phyloP scores from a whole-genome alignment of 2,797 vertebrate genomes.

The Chelmon rostratus region DNA sequence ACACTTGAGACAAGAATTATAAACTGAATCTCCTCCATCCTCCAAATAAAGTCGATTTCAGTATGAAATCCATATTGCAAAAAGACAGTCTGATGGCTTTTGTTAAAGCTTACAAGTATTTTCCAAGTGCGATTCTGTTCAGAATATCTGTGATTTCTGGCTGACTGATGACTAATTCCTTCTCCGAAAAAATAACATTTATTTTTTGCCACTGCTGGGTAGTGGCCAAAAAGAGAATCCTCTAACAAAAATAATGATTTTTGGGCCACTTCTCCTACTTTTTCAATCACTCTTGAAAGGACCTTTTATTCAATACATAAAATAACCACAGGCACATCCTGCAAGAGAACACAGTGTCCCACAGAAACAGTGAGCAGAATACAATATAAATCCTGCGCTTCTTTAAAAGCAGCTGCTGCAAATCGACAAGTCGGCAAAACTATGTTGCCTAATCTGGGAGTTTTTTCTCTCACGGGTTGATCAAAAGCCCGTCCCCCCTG shows the following conservation, averaged over 20 bases:
- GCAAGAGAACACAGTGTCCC: slow-evolving; percentile 29
- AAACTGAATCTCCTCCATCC: not conserved
- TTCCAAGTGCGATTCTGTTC: not conserved
- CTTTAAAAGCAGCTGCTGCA: not conserved
- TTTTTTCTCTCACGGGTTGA: slow-evolving; percentile 25
- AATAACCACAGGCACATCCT: slow-evolving; percentile 23
- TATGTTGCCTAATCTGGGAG: slow-evolving; percentile 23
- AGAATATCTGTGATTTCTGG: not conserved
- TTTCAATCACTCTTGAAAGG: slow-evolving; percentile 36
- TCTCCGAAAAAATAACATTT: slow-evolving; percentile 4
- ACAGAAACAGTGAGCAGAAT: slow-evolving; percentile 25
- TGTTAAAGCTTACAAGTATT: not conserved
- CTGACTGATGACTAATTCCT: slow-evolving; percentile 4
- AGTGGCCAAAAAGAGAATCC: slow-evolving; percentile 17
- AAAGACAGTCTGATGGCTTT: not conserved
- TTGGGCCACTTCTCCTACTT: slow-evolving; percentile 6
- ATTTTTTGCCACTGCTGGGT: not conserved
- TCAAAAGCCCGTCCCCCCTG: not conserved
- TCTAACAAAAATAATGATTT: slow-evolving; percentile 3
- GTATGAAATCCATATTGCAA: not conserved
- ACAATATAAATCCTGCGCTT: slow-evolving; percentile 10
- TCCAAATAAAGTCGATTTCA: not conserved
- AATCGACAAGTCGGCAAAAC: slow-evolving; percentile 24
- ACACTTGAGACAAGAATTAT: not conserved
- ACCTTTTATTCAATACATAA: slow-evolving; percentile 38